Evolutionary conservation across 1,140 invertebrate genomes (phyloP), one percentile per base, ranked within the genome.

Genomic region (Leptonema lineaticorne): DNA sequence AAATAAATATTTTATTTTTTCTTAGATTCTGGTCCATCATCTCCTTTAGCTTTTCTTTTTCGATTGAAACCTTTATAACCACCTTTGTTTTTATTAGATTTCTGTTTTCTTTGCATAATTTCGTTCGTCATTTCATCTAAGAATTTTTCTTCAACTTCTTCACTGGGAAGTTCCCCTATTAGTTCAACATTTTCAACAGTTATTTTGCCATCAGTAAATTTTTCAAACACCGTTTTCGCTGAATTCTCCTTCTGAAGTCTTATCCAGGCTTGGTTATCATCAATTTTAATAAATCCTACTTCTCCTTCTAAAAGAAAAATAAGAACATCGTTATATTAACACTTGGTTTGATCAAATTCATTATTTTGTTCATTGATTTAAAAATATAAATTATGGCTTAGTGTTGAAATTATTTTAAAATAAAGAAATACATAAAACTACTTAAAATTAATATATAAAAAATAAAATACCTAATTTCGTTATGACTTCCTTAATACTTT

Each of bases 401-500:
- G 30, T 33, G 30, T 33, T 33, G 11, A 33, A 33, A n/a, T 33
- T 33, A 33, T 6, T 45, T 45, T 50, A 50, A 20, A 50, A 50
- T 48, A 24, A 20, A 18, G 9, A 14, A 46, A 16, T 20, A 20
- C 22, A 20, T 1, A 48, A 20, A 48, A 48, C 6, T 20, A 3
- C 14, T 8, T 7, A n/a, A n/a, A n/a, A n/a, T n/a, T n/a, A 20
- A 48, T 8, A 48, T 48, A 20, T 28, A n/a, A 9, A 3, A 48
- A 24, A 27, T 26, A 24, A 69, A 29, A 1, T 53, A 79, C 79
- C 80, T 24, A 86, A 74, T 73, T 88, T 83, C 18, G 80, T 80
- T 14, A 94, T 80, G 53, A 85, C 85, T 67, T 87, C 85, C 74
- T 88, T 91, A 11, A 95, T 85, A 72, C 88, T 81, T 76, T 93